Evolutionary conservation across 2,797 vertebrate genomes (phyloP).

Genomic region (Alcedo atthis): DNA sequence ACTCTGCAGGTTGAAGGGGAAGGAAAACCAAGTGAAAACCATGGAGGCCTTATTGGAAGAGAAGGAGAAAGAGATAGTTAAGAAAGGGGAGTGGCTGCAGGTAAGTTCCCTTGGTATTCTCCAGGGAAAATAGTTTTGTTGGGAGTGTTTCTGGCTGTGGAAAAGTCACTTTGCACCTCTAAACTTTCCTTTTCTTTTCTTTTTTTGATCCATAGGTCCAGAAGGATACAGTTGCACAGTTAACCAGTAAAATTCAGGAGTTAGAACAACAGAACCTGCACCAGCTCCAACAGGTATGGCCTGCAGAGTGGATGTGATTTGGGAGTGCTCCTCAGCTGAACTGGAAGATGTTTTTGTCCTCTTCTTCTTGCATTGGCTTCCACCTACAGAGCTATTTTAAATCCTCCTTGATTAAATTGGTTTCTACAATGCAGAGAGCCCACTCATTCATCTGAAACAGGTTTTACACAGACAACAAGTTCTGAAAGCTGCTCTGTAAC

Average conservation of each 20-base stretch:
- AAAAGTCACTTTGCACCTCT: background rate
- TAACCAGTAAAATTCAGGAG: constrained; percentile 76
- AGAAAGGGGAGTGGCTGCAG: constrained; percentile 81
- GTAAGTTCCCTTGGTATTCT: constrained; percentile 53
- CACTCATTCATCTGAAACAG: background rate
- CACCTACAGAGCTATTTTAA: background rate
- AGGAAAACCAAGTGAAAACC: constrained; percentile 86
- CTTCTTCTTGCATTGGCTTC: background rate
- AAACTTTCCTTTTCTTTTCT: background rate
- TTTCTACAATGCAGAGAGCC: background rate
- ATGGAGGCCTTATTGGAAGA: constrained; percentile 84
- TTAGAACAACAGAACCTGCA: constrained; percentile 70
- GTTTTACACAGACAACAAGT: background rate
- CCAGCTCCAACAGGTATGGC: constrained; percentile 63
- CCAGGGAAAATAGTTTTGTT: background rate
- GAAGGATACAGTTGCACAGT: constrained; percentile 74
- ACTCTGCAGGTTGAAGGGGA: constrained; percentile 82
- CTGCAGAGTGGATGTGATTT: background rate
- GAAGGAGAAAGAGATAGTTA: constrained; percentile 80
- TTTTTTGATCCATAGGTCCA: constrained; percentile 65
- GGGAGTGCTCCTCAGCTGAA: background rate
- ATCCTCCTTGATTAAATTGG: background rate
- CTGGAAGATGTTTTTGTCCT: background rate
- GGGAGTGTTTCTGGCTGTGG: background rate
- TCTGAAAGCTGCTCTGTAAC: background rate